Evolutionary conservation across 2,113 vertebrate genomes (phyloP).

Genomic region (Scomber japonicus): DNA sequence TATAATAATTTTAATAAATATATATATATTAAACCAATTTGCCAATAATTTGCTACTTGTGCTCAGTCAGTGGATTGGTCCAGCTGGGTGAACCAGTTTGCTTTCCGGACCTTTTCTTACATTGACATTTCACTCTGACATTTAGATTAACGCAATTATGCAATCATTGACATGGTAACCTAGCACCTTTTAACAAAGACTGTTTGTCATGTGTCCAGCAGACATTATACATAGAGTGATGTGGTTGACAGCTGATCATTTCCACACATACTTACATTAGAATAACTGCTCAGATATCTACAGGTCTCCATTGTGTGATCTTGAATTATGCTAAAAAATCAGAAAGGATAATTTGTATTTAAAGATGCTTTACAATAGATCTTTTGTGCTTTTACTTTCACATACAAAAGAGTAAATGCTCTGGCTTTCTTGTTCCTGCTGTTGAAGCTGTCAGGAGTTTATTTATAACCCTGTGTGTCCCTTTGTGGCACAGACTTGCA

Average conservation of each 20-base stretch:
- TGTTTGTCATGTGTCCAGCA: background rate
- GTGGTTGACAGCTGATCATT: no score
- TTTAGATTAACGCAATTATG: slow-evolving; percentile 8
- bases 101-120: background rate
- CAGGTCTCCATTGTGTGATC: background rate
- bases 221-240: no score
- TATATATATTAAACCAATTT: no score
- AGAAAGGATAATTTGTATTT: background rate
- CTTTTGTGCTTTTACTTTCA: slow-evolving; percentile 17
- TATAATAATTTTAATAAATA: no score
- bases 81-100: background rate
- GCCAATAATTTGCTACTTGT: no score
- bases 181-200: background rate
- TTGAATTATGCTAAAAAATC: background rate
- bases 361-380: background rate
- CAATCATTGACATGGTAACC: background rate
- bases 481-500: slow-evolving; percentile 1
- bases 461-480: slow-evolving; percentile 44
- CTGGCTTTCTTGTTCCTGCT: slow-evolving; percentile 2
- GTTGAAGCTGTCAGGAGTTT: slow-evolving; percentile 34
- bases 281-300: background rate
- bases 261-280: background rate
- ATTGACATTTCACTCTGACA: slow-evolving; percentile 11
- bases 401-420: background rate
- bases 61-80: no score